Evolutionary conservation across 2,888 invertebrate species (phyloP).

Genomic region (Syrista parreyssii): DNA sequence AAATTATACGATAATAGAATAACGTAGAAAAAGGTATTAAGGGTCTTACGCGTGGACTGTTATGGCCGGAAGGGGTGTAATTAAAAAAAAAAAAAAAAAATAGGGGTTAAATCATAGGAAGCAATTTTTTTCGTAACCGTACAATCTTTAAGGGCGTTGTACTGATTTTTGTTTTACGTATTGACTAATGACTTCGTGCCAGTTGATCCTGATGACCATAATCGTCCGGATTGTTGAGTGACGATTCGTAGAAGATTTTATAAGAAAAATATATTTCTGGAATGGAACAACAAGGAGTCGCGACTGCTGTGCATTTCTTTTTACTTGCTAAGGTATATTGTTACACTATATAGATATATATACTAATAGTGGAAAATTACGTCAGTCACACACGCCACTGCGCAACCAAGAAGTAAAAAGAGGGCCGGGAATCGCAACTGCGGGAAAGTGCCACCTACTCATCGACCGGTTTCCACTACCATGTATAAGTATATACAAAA

Average conservation of each 20-base stretch:
- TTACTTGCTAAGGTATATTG: neutral
- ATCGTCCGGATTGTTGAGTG: neutral
- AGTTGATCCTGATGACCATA: neutral
- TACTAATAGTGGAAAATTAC: neutral
- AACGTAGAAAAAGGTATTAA: neutral
- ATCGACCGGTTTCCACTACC: neutral
- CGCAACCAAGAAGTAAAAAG: neutral
- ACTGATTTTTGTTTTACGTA: neutral
- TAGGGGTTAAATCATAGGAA: neutral
- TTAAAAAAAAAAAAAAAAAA: neutral
- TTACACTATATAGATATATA: neutral
- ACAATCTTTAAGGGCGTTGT: neutral
- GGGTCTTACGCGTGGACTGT: neutral
- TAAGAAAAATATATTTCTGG: neutral
- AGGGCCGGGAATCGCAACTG: neutral
- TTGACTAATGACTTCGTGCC: neutral
- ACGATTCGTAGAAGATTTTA: neutral
- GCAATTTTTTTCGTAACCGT: neutral
- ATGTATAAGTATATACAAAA: conserved; percentile 12
- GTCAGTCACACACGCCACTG: neutral
- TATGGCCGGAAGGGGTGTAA: neutral
- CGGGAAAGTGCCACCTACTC: neutral
- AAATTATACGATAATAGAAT: neutral
- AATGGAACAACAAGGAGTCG: neutral
- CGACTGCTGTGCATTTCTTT: neutral